These are phyloP conservation scores for Hirtodrosophila duncani DNA, from an alignment of 2,888 invertebrate genomes.

Conservation along the genomic window DNA sequence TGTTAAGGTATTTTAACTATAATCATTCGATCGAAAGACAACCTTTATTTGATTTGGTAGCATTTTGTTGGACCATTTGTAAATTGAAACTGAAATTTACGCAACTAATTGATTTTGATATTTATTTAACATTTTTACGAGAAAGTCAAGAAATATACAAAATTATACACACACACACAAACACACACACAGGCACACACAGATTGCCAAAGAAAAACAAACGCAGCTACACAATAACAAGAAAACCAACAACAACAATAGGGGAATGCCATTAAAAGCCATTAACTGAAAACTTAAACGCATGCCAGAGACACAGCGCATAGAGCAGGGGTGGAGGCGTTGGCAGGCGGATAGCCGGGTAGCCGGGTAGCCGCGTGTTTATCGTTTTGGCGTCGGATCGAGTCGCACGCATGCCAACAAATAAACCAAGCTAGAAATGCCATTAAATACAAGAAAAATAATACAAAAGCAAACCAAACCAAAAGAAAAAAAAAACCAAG, in stretches of 20 bases:
- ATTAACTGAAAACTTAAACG: constrained; percentile 74
- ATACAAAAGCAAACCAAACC: constrained; percentile 36
- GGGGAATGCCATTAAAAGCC: constrained; percentile 71
- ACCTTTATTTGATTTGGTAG: constrained; percentile 19
- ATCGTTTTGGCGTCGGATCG: constrained; percentile 65
- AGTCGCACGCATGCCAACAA: constrained; percentile 67
- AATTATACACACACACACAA: neutral
- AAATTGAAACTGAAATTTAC: constrained; percentile 43
- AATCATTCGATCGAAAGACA: constrained; percentile 12
- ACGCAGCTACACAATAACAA: constrained; percentile 10
- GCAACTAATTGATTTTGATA: constrained; percentile 72
- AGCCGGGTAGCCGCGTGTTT: constrained; percentile 49
- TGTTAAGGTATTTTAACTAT: no score
- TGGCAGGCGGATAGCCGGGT: constrained; percentile 18
- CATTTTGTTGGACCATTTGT: constrained; percentile 14
- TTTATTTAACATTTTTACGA: constrained; percentile 55
- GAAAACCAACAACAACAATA: constrained; percentile 7
- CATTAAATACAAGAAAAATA: constrained; percentile 64
- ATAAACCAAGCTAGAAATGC: constrained; percentile 68
- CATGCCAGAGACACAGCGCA: constrained; percentile 52
- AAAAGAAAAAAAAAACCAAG: constrained; percentile 12
- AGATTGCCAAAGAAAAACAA: constrained; percentile 25
- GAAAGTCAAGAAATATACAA: constrained; percentile 30
- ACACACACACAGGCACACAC: constrained; percentile 5
- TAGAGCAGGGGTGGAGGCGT: constrained; percentile 9